Base-by-base conservation (phyloP, 1,140 invertebrate genomes). In the Bombus impatiens region DNA sequence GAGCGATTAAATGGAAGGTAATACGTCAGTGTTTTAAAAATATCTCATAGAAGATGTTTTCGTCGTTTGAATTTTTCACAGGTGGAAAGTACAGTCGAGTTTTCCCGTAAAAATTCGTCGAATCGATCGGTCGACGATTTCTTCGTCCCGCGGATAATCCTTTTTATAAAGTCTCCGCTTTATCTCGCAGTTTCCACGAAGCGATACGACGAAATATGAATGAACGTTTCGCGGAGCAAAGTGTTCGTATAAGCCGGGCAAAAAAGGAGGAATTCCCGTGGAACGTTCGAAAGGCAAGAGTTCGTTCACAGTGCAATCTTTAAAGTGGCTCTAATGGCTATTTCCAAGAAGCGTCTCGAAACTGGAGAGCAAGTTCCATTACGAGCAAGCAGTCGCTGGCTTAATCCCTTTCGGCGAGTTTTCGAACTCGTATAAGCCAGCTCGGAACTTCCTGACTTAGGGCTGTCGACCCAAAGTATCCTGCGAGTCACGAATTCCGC, bases 401-500 rank as follows among this genome's bases (percentile, higher is more conserved):
- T 89, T 89, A 89, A 89, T 89, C 88, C 87, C 88, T 83, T 89
- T 84, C 76, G 79, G 85, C 85, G 80, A 89, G 88, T 89, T 89
- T 89, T 87, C 88, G 35, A 89, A 89, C 88, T 89, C 80, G 88
- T 82, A 79, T 89, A 89, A 87, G 88, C 87, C 80, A 86, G 75
- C 67, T 74, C 74, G 72, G 75, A 89, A 89, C 70, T 89, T 87
- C 32, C 71, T 84, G 80, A 77, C 83, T 71, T 84, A 59, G 75
- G 47, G 53, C 78, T 74, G 74, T 76, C 75, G 87, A 44, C 81
- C 87, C 76, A 88, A 62, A 89, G 87, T 88, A 82, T 76, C 44
- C 62, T 40, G 72, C 82, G 82, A 89, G 81, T 89, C 87, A 81
- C 82, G 87, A 88, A 89, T 88, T 78, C 87, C 78, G 67, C 65